Base-by-base conservation (phyloP, 2,113 vertebrate genomes). In the Papio anubis region DNA sequence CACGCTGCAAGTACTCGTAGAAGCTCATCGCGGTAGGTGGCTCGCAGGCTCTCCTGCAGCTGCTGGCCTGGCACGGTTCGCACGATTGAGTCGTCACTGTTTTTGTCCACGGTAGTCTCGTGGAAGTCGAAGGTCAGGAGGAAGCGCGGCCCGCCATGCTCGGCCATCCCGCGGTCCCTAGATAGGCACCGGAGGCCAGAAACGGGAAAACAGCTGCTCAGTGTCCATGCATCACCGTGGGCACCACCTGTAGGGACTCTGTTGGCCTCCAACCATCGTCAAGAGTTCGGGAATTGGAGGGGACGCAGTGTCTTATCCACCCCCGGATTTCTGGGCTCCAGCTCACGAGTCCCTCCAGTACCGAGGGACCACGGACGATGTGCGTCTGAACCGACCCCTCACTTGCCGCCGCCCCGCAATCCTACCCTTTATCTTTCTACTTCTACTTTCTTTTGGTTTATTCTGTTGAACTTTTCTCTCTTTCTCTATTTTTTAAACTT, bases 61-160 rank as follows among this genome's bases (percentile, higher is more conserved):
- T 96, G 98, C 96, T 99, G 99, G 0, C 99, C 99, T 0, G 99
- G 99, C 0, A 99, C 99, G 0, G 98, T 98, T 93, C 99, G 99
- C 59, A 99, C 93, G 80, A 99, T 98, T 0, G 99, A 99, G 23
- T 99, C 99, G 3, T 99, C 99, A 57, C 99, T 99, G 99, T 99
- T 99, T 95, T 99, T 99, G 0, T 99, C 99, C 98, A 99, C 98
- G 88, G 99, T 99, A 38, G 99, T 99, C 98, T 99, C 99, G 0
- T 99, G 99, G 0, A 99, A 99, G 98, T 99, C 99, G 0, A 99
- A 99, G 98, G 99, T 98, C 73, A 99, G 99, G 90, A 99, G 98
- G 98, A 99, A 99, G 23, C 98, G 99, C 35, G 99, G 99, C 4
- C 98, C 95, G 3, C 97, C 94, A 61, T 98, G 88, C 68, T 97